phyloP scores from a whole-genome alignment of 2,888 invertebrate genomes.

The Eristalinus sepulchralis region DNA sequence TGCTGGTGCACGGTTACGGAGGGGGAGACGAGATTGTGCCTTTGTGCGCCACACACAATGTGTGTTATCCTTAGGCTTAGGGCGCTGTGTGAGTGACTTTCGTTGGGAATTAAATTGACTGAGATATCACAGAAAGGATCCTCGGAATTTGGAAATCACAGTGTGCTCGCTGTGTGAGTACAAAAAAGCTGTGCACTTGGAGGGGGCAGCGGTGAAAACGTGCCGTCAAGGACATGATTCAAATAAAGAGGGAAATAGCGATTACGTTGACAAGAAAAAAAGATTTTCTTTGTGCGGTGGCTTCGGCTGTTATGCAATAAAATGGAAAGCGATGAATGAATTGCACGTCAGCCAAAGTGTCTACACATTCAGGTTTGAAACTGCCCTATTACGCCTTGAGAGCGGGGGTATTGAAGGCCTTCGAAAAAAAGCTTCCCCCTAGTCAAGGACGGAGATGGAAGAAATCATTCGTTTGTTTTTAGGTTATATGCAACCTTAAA shows the following conservation, averaged over 20 bases:
- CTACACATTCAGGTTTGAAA: no score
- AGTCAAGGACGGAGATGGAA: no score
- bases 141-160: background rate
- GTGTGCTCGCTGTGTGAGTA: background rate
- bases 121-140: conserved; percentile 1
- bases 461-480: no score
- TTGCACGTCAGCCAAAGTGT: no score
- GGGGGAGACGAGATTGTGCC: conserved; percentile 1
- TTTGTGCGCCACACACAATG: conserved; percentile 13
- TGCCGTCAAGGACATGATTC: background rate
- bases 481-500: no score
- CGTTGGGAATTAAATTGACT: conserved; percentile 36
- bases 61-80: conserved; percentile 31
- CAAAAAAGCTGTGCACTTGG: background rate
- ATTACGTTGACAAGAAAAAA: background rate
- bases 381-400: no score
- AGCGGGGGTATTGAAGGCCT: no score
- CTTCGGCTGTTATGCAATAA: background rate
- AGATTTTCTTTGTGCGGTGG: background rate
- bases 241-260: background rate
- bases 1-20: background rate
- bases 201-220: background rate
- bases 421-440: no score
- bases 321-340: background rate
- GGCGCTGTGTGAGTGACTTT: conserved; percentile 17